Percentiles rank a stretch among this genome's conserved stretches.
Conservation (phyloP, 2,797 vertebrate genomes). For the Linurgus olivaceus region DNA sequence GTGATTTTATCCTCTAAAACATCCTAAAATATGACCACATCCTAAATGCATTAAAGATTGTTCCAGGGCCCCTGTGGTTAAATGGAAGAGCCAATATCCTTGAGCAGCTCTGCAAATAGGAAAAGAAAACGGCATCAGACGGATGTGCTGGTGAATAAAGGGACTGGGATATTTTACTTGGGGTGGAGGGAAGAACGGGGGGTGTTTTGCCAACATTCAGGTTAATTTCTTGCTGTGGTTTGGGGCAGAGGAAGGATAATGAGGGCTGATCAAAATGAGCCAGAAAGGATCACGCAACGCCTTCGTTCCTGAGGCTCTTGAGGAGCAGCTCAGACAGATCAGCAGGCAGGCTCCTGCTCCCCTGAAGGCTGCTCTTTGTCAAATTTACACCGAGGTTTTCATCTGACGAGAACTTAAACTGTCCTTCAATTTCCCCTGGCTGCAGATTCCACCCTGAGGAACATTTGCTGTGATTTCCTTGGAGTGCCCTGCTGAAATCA, state of each 20-base stretch:
- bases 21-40: conserved; percentile 67
- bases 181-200: neutral
- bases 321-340: conserved; percentile 18
- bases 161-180: conserved; percentile 20
- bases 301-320: conserved; percentile 19
- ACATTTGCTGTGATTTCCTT: neutral
- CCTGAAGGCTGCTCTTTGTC: neutral
- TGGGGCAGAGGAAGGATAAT: conserved; percentile 7
- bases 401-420: neutral
- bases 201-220: conserved; percentile 8
- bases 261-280: conserved; percentile 18
- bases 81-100: conserved; percentile 62
- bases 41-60: conserved; percentile 64
- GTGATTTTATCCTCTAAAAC: conserved; percentile 55
- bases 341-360: neutral
- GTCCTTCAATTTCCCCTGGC: neutral
- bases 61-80: conserved; percentile 34
- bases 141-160: neutral
- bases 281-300: conserved; percentile 13
- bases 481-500: neutral
- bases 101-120: conserved; percentile 19
- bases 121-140: conserved; percentile 59
- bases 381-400: conserved; percentile 28
- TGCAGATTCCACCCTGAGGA: neutral
- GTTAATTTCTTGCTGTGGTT: conserved; percentile 33